A percentile compares a stretch with the other conserved stretches of the same genome.
Conservation (phyloP, 1,140 invertebrate genomes). For the Druon quercuslanigerum region DNA sequence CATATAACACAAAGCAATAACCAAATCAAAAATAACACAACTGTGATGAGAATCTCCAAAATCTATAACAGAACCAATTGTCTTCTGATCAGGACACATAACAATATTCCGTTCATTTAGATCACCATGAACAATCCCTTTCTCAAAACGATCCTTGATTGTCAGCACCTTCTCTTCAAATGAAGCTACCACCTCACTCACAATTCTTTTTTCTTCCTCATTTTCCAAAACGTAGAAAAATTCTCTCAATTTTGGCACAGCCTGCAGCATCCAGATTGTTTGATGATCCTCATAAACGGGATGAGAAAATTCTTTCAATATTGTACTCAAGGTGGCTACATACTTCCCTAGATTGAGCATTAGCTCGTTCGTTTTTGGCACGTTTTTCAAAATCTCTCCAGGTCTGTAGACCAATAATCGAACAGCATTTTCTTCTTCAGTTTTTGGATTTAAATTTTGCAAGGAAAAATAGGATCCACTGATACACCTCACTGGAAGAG, state of each 20-base stretch:
- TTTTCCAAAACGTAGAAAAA: conserved; percentile 83
- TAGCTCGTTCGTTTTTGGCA: conserved; percentile 77
- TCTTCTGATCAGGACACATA: conserved; percentile 72
- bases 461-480: conserved; percentile 79
- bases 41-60: conserved; percentile 87
- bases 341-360: conserved; percentile 84
- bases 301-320: conserved; percentile 83
- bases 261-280: conserved; percentile 84
- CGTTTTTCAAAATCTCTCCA: conserved; percentile 80
- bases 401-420: conserved; percentile 84
- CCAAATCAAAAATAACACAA: conserved; percentile 88
- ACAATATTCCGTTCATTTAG: conserved; percentile 93
- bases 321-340: conserved; percentile 80
- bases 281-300: conserved; percentile 80
- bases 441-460: conserved; percentile 28
- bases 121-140: conserved; percentile 91
- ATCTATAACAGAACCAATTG: conserved; percentile 81
- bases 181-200: conserved; percentile 80
- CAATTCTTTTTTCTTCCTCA: conserved; percentile 76
- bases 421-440: conserved; percentile 79
- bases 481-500: conserved; percentile 82
- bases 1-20: conserved; percentile 88
- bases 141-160: conserved; percentile 77
- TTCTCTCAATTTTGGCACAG: conserved; percentile 81
- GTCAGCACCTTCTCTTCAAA: conserved; percentile 82